Conservation (phyloP, 2,888 invertebrate genomes). For the Zaprionus lineosus region DNA sequence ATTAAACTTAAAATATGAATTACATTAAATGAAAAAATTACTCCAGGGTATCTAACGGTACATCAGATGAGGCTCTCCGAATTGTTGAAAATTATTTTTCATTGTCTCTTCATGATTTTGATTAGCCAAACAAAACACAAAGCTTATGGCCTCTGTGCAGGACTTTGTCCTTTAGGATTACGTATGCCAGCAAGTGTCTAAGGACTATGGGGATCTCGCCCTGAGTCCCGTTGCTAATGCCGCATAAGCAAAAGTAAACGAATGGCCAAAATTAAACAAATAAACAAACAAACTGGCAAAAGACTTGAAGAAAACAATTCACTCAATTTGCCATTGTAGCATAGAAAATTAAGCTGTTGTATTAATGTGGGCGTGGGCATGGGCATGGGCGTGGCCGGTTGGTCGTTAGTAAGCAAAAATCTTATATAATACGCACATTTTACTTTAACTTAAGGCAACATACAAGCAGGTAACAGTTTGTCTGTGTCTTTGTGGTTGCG, state of each 20-base stretch:
- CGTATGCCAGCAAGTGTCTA: neutral
- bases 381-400: slow-evolving; percentile 23
- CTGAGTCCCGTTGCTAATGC: no score
- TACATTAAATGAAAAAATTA: no score
- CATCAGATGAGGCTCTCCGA: no score
- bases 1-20: no score
- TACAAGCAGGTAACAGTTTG: neutral
- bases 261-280: slow-evolving; percentile 43
- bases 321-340: slow-evolving; percentile 31
- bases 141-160: neutral
- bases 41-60: no score
- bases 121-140: slow-evolving; percentile 15
- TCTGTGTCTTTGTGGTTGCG: slow-evolving; percentile 2
- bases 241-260: slow-evolving; percentile 25
- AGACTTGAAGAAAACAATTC: slow-evolving; percentile 40
- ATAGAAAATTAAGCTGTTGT: slow-evolving; percentile 51
- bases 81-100: no score
- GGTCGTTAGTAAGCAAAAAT: slow-evolving; percentile 34
- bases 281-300: slow-evolving; percentile 7
- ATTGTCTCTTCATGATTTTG: no score
- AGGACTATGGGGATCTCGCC: no score
- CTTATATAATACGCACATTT: slow-evolving; percentile 24
- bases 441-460: slow-evolving; percentile 38
- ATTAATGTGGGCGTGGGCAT: slow-evolving; percentile 24
- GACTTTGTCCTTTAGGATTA: neutral